These are phyloP conservation scores for Sus cebifrons DNA, from an alignment of 2,797 vertebrate genomes.

Conservation along the genomic window DNA sequence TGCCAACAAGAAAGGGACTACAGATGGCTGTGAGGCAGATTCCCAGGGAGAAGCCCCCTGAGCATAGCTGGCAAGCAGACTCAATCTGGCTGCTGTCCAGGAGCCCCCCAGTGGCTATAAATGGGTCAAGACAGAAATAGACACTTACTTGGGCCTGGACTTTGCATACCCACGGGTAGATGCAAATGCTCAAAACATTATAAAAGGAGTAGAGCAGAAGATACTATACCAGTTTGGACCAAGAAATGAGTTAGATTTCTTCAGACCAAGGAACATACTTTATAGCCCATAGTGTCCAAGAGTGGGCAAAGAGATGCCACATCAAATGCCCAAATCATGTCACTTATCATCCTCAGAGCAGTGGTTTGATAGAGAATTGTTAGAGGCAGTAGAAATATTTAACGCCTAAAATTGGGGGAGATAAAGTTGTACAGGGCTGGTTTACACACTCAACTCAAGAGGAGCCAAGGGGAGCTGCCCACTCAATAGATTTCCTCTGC, in stretches of 20 bases:
- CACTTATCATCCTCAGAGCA: background rate
- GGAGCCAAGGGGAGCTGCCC: background rate
- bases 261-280: background rate
- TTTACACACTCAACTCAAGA: background rate
- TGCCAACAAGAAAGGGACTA: background rate
- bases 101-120: background rate
- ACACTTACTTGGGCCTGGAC: background rate
- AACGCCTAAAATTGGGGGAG: background rate
- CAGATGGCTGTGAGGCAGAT: background rate
- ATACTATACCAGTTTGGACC: background rate
- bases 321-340: background rate
- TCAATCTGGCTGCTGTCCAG: background rate
- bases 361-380: background rate
- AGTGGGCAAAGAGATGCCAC: background rate
- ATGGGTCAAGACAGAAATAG: background rate
- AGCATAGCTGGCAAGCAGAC: background rate
- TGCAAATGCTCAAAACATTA: background rate
- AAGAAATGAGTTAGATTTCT: background rate
- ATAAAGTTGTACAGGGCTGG: background rate
- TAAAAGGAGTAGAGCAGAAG: background rate
- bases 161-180: background rate
- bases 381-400: background rate
- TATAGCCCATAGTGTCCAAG: background rate
- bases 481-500: background rate
- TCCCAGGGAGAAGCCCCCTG: background rate